Base-by-base conservation (phyloP, 2,888 invertebrate species). In the Diaperis boleti region DNA sequence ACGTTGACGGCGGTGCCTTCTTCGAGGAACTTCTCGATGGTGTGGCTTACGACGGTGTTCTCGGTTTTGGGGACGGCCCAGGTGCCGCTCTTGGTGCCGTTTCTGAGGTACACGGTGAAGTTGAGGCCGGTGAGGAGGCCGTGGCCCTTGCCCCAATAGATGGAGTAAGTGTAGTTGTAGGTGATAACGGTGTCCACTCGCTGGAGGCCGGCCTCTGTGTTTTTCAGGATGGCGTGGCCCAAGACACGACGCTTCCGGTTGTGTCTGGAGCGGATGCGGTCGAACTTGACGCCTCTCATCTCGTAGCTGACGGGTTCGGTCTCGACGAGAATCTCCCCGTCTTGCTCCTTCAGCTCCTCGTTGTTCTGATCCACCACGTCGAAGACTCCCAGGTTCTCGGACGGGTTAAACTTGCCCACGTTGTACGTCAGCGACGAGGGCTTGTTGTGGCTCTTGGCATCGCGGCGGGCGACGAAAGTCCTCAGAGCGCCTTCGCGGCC, bases 1-100 rank as follows among this genome's bases (percentile, higher is more conserved):
- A 94, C 92, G 78, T 94, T 94, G 49, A 92, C 88, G 1, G 89
- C 92, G 92, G 94, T 94, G 18, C 92, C 93, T 2, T 91, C 89
- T 76, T 89, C 87, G 57, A 94, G 81, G 45, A 73, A 74, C 56
- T 74, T 75, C 73, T 85, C 86, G 63, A 89, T 85, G 75, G 88
- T 86, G 72, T 79, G 83, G 3, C 87, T 79, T 64, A 86, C 86
- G 3, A 88, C 87, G 66, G 83, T 85, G 13, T 83, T 81, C 49
- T 83, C 84, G 44, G 85, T 84, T 47, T 84, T 79, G 7, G 81
- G 78, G 7, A 80, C 64, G 2, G 91, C 92, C 94, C 94, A 94
- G 69, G 86, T 85, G 62, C 87, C 86, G 10, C 87, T 81, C 44
- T 80, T 72, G 1, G 85, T 84, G 1, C 87, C 87, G 69, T 89